Evolutionary conservation across 2,888 invertebrate genomes (phyloP).

Genomic region (Noctua janthina): DNA sequence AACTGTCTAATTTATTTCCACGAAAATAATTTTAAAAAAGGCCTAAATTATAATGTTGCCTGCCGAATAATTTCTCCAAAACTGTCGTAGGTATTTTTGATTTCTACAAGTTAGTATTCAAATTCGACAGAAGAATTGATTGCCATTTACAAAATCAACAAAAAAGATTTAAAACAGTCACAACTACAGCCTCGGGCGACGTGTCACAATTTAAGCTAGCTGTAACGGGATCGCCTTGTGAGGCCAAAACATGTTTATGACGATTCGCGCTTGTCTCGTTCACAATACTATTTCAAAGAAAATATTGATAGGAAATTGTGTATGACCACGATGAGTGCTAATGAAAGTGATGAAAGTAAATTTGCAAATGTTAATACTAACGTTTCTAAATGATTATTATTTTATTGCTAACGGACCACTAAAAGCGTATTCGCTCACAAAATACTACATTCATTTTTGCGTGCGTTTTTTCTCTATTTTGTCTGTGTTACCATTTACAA

Average conservation of each 20-base stretch:
- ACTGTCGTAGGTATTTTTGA: not conserved
- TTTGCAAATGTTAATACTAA: constrained; percentile 20
- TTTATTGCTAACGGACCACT: constrained; percentile 17
- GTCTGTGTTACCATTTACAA: constrained; percentile 23
- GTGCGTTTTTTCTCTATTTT: not conserved
- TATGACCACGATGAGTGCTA: constrained; percentile 44
- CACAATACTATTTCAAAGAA: constrained; percentile 30
- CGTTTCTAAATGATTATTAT: constrained; percentile 31
- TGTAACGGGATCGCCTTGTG: constrained; percentile 60
- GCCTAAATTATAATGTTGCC: constrained; percentile 9
- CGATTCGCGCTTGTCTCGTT: constrained; percentile 36
- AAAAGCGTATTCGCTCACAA: constrained; percentile 11
- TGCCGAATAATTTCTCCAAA: constrained; percentile 21
- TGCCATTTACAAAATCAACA: constrained; percentile 34
- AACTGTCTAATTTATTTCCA: constrained; percentile 14
- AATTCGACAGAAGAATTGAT: constrained; percentile 33
- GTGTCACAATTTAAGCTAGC: constrained; percentile 39
- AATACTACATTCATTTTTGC: constrained; percentile 25
- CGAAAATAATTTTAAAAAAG: not conserved
- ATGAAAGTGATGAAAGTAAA: constrained; percentile 52
- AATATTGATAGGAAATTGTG: constrained; percentile 39
- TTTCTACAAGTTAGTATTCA: constrained; percentile 37
- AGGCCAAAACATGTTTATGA: constrained; percentile 57
- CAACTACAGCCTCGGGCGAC: constrained; percentile 43
- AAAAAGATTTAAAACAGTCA: constrained; percentile 40